Evolutionary conservation across 2,113 vertebrate genomes (phyloP).

Genomic region (Tichodroma muraria): DNA sequence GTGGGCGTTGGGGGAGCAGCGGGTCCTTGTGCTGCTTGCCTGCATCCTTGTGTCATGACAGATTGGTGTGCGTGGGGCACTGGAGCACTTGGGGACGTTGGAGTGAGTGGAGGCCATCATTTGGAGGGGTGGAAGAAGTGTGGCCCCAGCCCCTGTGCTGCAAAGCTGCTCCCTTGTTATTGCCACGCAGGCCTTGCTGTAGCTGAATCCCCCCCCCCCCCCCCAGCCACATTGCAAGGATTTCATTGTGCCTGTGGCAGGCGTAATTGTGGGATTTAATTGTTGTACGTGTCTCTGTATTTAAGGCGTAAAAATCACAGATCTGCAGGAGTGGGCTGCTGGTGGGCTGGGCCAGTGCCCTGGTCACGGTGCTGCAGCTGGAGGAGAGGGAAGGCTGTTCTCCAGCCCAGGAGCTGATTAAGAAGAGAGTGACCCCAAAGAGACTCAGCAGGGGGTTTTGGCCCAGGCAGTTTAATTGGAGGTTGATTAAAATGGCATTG

Average conservation of each 20-base stretch:
- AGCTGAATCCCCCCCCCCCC: background rate
- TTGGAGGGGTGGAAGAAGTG: background rate
- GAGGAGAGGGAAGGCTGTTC: background rate
- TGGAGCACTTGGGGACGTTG: background rate
- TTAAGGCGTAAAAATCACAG: background rate
- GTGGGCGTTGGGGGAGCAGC: background rate
- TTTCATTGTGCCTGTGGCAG: background rate
- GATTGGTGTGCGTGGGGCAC: fast-evolving
- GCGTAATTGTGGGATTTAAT: background rate
- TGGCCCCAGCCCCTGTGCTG: background rate
- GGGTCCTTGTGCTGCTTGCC: background rate
- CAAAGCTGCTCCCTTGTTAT: background rate
- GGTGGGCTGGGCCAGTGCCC: fast-evolving
- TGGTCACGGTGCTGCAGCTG: background rate
- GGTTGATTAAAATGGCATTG: background rate
- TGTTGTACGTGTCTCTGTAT: background rate
- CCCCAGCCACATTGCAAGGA: background rate
- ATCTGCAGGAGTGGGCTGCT: background rate
- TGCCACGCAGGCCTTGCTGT: fast-evolving
- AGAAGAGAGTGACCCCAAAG: background rate
- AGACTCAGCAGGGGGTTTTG: background rate
- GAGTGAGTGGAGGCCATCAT: fast-evolving
- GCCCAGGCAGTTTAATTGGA: background rate
- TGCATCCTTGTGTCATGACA: fast-evolving
- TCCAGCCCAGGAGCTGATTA: background rate